Percentiles rank a stretch among this genome's conserved stretches.
Conservation (phyloP, 2,113 vertebrate species). For the Silurus glanis region DNA sequence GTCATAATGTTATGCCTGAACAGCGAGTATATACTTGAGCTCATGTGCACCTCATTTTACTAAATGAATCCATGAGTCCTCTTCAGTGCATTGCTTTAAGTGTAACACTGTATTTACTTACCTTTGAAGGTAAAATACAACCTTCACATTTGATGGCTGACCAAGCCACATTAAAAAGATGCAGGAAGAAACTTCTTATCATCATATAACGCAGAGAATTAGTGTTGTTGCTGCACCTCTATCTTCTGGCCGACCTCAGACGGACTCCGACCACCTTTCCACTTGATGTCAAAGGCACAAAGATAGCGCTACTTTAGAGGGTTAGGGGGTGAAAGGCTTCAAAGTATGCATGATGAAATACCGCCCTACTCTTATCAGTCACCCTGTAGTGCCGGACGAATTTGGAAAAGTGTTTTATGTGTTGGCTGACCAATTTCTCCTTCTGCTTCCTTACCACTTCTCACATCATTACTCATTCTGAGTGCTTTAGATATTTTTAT, state of each 20-base stretch:
- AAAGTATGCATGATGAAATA: slow-evolving; percentile 13
- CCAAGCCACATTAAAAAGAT: not conserved
- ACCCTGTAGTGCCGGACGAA: not conserved
- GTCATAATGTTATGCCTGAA: too few species aligned
- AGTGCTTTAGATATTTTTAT: slow-evolving; percentile 2
- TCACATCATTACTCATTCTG: not conserved
- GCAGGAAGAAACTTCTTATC: not conserved
- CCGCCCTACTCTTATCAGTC: not conserved
- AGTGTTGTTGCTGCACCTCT: not conserved
- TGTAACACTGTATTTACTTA: not conserved
- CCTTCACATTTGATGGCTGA: not conserved
- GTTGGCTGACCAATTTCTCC: not conserved
- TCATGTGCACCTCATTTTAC: too few species aligned
- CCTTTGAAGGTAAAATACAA: not conserved
- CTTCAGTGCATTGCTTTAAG: not conserved
- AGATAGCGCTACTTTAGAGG: not conserved
- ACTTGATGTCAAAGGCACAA: not conserved
- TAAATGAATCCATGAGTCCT: not conserved
- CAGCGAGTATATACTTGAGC: not conserved
- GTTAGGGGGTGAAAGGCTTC: slow-evolving; percentile 5
- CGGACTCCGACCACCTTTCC: not conserved
- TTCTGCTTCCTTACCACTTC: not conserved
- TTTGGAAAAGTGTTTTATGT: not conserved
- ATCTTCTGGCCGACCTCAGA: not conserved
- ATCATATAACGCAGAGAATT: not conserved